A percentile compares a stretch with the other conserved stretches of the same genome.
These are phyloP conservation scores for Poeciliopsis occidentalis DNA, from an alignment of 2,113 vertebrate genomes.

Conservation along the genomic window DNA sequence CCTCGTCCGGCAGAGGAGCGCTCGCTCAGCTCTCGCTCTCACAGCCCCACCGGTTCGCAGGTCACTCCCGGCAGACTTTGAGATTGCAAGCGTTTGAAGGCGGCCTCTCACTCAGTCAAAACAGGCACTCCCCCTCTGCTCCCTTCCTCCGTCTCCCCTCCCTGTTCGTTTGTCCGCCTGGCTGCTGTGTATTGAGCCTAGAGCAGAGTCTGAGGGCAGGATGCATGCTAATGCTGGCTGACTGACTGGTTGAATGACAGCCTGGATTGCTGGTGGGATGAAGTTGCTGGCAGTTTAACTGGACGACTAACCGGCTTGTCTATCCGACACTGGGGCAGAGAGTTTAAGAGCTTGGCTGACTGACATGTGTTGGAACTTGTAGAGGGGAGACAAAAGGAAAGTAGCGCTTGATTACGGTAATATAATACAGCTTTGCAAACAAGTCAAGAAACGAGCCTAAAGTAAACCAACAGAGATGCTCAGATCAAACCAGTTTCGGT, in stretches of 20 bases:
- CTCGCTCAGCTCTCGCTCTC: not conserved
- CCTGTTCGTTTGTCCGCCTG: constrained; percentile 7
- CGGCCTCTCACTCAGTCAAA: constrained; percentile 49
- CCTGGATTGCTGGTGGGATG: constrained; percentile 51
- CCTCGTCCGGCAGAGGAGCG: constrained; percentile 26
- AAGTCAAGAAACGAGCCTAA: not conserved
- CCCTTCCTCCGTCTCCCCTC: not conserved
- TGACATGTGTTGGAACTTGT: constrained; percentile 46
- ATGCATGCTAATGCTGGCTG: constrained; percentile 53
- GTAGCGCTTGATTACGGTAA: constrained; percentile 29
- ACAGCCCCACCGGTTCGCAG: constrained; percentile 56
- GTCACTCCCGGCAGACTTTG: constrained; percentile 61
- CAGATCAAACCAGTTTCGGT: not conserved
- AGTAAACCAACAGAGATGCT: not conserved
- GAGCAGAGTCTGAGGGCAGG: constrained; percentile 50
- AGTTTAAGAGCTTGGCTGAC: constrained; percentile 51
- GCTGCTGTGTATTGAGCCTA: constrained; percentile 40
- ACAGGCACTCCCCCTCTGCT: constrained; percentile 3
- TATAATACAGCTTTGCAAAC: constrained; percentile 22
- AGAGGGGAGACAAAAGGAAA: constrained; percentile 26
- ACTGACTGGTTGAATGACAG: constrained; percentile 48
- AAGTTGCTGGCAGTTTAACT: constrained; percentile 54
- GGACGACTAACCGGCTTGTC: constrained; percentile 55
- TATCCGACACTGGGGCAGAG: constrained; percentile 53
- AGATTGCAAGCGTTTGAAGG: constrained; percentile 63